Evolutionary conservation across 2,797 vertebrate species (phyloP).

Genomic region (Acanthurus leucopareius): DNA sequence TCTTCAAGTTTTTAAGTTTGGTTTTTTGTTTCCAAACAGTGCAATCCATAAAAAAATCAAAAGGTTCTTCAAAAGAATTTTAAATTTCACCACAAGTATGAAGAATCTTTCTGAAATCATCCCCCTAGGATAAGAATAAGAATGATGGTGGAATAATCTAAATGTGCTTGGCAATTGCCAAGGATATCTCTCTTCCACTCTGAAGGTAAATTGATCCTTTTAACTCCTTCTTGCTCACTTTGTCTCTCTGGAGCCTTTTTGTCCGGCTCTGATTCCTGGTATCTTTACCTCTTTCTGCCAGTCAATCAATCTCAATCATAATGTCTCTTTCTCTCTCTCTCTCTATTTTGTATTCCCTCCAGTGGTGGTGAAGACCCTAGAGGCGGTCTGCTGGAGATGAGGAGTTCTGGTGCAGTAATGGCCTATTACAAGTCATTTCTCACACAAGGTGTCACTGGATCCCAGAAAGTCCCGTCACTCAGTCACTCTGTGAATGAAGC

Average conservation of each 20-base stretch:
- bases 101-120: conserved; percentile 16
- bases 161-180: neutral
- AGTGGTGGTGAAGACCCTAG: conserved; percentile 27
- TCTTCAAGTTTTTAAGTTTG: neutral
- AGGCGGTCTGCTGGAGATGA: conserved; percentile 49
- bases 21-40: neutral
- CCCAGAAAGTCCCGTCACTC: conserved; percentile 31
- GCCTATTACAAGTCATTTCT: conserved; percentile 58
- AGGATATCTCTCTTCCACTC: conserved; percentile 10
- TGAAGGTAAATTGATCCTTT: conserved; percentile 32
- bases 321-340: neutral
- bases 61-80: conserved; percentile 14
- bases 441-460: conserved; percentile 25
- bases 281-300: conserved; percentile 40
- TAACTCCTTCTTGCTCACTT: conserved; percentile 26
- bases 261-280: conserved; percentile 27
- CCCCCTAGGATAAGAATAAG: neutral
- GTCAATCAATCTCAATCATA: conserved; percentile 51
- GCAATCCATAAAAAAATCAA: neutral
- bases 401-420: conserved; percentile 55
- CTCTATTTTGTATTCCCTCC: conserved; percentile 35
- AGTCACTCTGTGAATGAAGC: conserved; percentile 41
- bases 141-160: conserved; percentile 12
- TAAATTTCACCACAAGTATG: neutral
- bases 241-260: conserved; percentile 44